Base-by-base conservation (phyloP, 2,888 invertebrate species). In the Cheilosia soror region DNA sequence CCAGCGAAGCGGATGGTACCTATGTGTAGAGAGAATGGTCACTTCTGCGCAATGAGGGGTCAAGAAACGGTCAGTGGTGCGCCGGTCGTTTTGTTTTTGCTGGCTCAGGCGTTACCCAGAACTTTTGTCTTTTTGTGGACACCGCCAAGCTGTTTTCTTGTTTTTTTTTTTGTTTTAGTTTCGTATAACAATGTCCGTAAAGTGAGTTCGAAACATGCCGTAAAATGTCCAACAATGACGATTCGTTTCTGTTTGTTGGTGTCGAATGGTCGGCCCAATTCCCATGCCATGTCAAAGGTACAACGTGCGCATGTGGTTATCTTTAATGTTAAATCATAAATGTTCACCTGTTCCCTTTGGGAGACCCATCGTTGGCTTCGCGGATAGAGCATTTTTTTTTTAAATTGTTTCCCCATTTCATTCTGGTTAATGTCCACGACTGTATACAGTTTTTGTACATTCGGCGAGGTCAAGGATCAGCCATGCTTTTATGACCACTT, bases 291-390 rank as follows among this genome's bases (percentile, higher is more conserved):
- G 81, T 85, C 80, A 85, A 80, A 85, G 77, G 76, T 72, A 80
- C 68, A 81, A 57, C 81, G 76, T 80, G 80, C 80, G 77, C 85
- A 85, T 85, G 76, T 85, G 85, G 76, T 85, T 85, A 85, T 81
- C 80, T 85, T 81, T 85, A 58, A 80, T 80, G 84, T 79, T 76
- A 81, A 85, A 80, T 85, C 85, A 80, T 85, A 85, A 85, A 81
- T 80, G 77, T 80, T 85, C 85, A 85, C 85, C 85, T 85, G 85
- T 84, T 65, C 60, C 65, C 49, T 84, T 71, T 55, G 69, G 58
- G 65, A 55, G 79, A 75, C 71, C 53, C 65, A 60, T 53, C 53
- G 49, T 37, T 53, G 82, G 53, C 42, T 42, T 44, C 68, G 44
- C 58, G 68, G 60, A 44, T 29, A 62, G 58, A 15, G 69, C 15